Evolutionary conservation across 2,797 vertebrate species (phyloP).

Genomic region (Tenualosa thibaudeaui): DNA sequence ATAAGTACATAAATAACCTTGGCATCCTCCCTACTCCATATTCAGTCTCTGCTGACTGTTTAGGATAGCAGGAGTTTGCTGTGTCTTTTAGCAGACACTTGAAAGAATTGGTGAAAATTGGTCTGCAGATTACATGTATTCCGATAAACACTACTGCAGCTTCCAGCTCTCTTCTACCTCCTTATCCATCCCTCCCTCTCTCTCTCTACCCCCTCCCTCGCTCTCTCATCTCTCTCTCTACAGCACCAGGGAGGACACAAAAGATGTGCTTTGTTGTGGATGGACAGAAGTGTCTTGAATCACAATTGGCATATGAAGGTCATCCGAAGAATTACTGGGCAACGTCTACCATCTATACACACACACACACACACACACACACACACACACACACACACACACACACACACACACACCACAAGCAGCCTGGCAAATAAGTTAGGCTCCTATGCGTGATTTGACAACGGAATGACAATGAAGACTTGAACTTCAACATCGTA

Average conservation of each 20-base stretch:
- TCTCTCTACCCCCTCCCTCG: too few relatives aligned
- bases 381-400: neutral
- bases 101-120: neutral
- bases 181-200: too few relatives aligned
- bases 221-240: neutral
- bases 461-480: neutral
- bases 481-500: neutral
- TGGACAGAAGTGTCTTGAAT: neutral
- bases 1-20: conserved; percentile 28
- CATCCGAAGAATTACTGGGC: neutral
- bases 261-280: neutral
- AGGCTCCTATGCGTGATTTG: neutral
- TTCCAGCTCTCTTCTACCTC: neutral
- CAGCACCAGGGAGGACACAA: neutral
- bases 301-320: neutral
- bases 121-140: neutral
- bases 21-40: conserved; percentile 20
- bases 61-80: conserved; percentile 3
- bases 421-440: neutral
- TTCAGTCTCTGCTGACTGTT: neutral
- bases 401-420: too few relatives aligned
- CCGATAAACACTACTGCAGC: neutral
- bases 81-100: neutral
- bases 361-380: neutral
- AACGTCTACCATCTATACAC: neutral